Evolutionary conservation across 2,797 vertebrate genomes (phyloP), one percentile per base, ranked within the genome.

Genomic region (Pyrocephalus nanus): DNA sequence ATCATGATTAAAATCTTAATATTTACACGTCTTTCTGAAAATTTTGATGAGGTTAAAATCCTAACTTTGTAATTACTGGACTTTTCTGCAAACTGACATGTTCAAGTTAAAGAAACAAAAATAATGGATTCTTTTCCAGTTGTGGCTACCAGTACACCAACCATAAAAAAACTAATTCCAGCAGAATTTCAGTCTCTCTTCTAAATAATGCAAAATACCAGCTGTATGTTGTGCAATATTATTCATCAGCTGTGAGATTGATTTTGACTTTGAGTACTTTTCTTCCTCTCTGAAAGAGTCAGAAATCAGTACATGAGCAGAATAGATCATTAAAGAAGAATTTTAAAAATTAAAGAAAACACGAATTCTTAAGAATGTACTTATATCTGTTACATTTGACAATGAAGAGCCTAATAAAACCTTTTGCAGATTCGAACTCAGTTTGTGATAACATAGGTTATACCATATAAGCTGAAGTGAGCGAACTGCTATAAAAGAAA

Each of bases 141-240:
- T 88, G 36, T 48, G 32, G 10, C 12, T 88, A 42, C 72, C 32
- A 62, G 48, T 66, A 47, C 21, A 78, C 4, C 8, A 78, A 62
- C 14, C 6, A 0, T 32, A 75, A 70, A 89, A 64, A 77, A 42
- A 62, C 20, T 27, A 74, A 81, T 91, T 90, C 50, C 50, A 72
- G 30, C 6, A 88, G 61, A 80, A 78, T 84, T 89, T 88, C 66
- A 78, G 36, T 50, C 74, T 94, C 14, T 50, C 50, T 84, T 78
- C 57, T 94, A 88, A 88, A 84, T 92, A 91, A 89, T 90, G 48
- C 72, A 95, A 84, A 96, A 90, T 67, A 69, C 69, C 93, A 94
- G 73, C 72, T 95, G 87, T 95, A 53, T 78, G 30, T 81, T 90
- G 20, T 78, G 26, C 58, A 81, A 40, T 91, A 45, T 55, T 88